Percentiles rank a stretch among this genome's conserved stretches.
These are phyloP conservation scores for Promerops cafer DNA, from an alignment of 2,113 vertebrate genomes.

Conservation along the genomic window DNA sequence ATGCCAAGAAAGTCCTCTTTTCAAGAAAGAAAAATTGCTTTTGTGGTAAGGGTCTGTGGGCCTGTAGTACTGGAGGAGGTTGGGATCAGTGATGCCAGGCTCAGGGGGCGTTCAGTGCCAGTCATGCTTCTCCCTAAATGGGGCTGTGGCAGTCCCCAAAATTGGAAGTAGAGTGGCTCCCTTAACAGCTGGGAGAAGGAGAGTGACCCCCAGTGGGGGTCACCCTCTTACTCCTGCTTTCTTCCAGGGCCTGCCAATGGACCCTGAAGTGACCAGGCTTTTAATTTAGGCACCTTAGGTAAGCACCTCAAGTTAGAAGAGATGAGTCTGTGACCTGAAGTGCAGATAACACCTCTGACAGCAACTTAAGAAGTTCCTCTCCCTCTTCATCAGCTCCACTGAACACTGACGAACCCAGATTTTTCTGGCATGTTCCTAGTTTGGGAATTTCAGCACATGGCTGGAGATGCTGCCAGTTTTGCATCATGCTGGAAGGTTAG, in stretches of 20 bases:
- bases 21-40: not conserved
- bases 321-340: not conserved
- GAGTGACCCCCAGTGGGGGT: fast-evolving
- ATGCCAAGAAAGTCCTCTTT: not conserved
- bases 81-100: not conserved
- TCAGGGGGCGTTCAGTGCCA: not conserved
- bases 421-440: not conserved
- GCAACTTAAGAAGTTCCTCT: not conserved
- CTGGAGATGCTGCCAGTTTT: not conserved
- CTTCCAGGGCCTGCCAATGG: not conserved
- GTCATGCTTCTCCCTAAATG: not conserved
- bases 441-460: not conserved
- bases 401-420: not conserved
- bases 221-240: not conserved
- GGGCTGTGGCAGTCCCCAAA: not conserved
- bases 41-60: not conserved
- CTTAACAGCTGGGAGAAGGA: not conserved
- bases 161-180: not conserved
- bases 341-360: not conserved
- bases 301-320: not conserved
- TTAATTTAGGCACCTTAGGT: not conserved
- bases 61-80: not conserved
- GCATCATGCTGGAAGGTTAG: not conserved
- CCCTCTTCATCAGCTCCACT: not conserved
- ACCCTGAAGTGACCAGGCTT: not conserved